phyloP scores from a whole-genome alignment of 2,797 vertebrate genomes.

The Muscicapa comitata region DNA sequence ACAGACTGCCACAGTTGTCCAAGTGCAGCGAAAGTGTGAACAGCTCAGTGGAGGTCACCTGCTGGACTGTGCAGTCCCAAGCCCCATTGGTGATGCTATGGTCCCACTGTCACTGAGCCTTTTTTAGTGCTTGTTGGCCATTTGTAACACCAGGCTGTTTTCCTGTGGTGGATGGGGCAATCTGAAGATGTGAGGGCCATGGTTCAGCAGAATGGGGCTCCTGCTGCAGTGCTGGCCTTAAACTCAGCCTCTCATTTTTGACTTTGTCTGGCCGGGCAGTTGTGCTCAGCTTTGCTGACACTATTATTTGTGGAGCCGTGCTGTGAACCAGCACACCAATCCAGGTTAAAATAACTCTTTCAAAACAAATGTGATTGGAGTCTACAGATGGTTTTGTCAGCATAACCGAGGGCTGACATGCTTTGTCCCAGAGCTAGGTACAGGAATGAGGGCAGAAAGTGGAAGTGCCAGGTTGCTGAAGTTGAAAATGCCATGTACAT shows the following conservation, averaged over 20 bases:
- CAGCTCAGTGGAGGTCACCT: not conserved
- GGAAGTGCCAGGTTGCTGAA: not conserved
- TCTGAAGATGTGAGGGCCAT: not conserved
- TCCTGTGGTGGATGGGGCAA: not conserved
- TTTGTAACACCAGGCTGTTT: not conserved
- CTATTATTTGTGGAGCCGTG: not conserved
- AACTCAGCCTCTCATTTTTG: not conserved
- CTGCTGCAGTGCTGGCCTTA: not conserved
- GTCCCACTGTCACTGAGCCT: not conserved
- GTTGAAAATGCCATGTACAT: not conserved
- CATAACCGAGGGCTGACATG: not conserved
- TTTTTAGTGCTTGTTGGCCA: not conserved
- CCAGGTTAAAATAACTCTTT: constrained; percentile 39
- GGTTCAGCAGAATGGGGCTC: not conserved
- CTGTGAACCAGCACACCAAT: not conserved
- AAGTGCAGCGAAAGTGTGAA: not conserved
- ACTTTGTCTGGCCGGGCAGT: not conserved
- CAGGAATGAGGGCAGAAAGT: not conserved
- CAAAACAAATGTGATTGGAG: not conserved
- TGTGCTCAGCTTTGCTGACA: constrained; percentile 27
- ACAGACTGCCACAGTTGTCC: not conserved
- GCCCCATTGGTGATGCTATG: not conserved
- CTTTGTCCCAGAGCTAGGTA: not conserved
- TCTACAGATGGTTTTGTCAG: not conserved
- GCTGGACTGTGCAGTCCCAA: not conserved